phyloP scores from a whole-genome alignment of 2,797 vertebrate genomes.

The Epinephelus coioides region DNA sequence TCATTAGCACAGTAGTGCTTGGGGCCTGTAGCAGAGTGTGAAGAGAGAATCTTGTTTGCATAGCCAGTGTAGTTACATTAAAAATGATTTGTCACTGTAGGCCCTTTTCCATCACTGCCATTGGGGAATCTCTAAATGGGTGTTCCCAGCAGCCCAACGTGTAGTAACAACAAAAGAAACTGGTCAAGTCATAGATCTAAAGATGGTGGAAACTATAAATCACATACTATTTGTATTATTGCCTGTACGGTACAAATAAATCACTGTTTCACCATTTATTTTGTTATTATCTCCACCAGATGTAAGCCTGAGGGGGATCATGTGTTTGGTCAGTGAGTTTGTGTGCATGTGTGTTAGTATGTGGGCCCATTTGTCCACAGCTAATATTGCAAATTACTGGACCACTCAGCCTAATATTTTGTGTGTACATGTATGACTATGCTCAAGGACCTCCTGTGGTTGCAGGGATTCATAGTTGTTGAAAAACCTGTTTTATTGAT shows the following conservation, averaged over 20 bases:
- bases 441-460: too few relatives aligned
- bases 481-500: too few relatives aligned
- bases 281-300: too few relatives aligned
- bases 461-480: too few relatives aligned
- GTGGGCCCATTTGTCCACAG: too few relatives aligned
- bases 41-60: background rate
- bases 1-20: background rate
- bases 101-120: conserved; percentile 2
- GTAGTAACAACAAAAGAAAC: background rate
- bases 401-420: too few relatives aligned
- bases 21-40: background rate
- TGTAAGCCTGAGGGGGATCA: too few relatives aligned
- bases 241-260: background rate
- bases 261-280: background rate
- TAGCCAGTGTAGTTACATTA: conserved; percentile 1
- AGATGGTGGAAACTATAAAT: background rate
- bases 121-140: background rate
- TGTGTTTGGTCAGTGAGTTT: too few relatives aligned
- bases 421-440: too few relatives aligned
- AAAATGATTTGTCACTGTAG: background rate
- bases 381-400: too few relatives aligned
- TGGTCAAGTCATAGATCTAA: background rate
- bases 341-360: too few relatives aligned
- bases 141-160: background rate
- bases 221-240: background rate